Base-by-base conservation (phyloP, 1,140 invertebrate species). In the Drosophila pectinifera region DNA sequence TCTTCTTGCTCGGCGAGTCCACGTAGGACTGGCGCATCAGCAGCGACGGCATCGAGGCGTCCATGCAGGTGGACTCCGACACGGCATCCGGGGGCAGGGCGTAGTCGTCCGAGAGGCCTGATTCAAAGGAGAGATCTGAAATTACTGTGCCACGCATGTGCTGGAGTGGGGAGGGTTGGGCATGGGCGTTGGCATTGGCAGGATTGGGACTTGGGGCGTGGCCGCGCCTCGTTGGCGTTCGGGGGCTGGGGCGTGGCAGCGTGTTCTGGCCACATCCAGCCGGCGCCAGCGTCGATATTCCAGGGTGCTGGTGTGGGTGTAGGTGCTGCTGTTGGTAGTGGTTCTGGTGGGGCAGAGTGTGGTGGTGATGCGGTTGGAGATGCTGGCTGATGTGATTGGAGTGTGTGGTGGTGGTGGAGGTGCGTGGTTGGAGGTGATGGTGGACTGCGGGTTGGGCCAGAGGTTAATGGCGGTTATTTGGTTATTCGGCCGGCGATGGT, bases 91-190 rank as follows among this genome's bases (percentile, higher is more conserved):
- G 98, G 18, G 98, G 98, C 80, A 98, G 96, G 22, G 97, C 98
- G 93, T 99, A 99, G 93, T 99, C 98, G 92, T 98, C 97, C 18
- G 97, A 98, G 92, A 98, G 95, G 59, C 97, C 97, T 42, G 97
- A 98, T 93, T 98, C 96, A 92, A 97, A 96, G 56, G 97, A 98
- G 75, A 96, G 96, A 93, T 98, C 97, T 97, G 94, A 90, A 93
- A 93, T 92, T 92, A 92, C 91, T 92, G 88, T 91, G 85, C 83
- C 90, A 89, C 91, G 91, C 74, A 90, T 91, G 82, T 82, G 78
- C 58, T 73, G 73, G 42, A 56, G 20, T 36, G 43, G 73, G 36
- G 36, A 48, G 39, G 58, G 69, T 58, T 16, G 20, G 20, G 46
- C 42, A 45, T 36, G 64, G 39, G 78, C 72, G 56, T 63, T 78